Conservation (phyloP, 2,888 invertebrate species). For the Nesidiocoris tenuis region DNA sequence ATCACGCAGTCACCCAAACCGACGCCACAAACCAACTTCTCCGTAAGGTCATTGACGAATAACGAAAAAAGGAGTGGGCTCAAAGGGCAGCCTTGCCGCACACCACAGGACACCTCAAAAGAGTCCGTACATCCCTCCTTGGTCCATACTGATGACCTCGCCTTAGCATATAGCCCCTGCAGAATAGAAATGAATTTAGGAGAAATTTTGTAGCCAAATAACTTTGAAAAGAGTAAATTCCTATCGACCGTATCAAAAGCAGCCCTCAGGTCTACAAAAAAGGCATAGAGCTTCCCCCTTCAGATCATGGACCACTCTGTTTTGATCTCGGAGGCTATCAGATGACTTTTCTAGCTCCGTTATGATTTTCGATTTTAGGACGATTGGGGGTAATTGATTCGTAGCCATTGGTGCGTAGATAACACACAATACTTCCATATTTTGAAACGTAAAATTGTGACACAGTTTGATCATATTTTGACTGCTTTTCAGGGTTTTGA, state of each 20-base stretch:
- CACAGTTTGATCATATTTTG: too few relatives aligned
- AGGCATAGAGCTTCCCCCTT: constrained; percentile 24
- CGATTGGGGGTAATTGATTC: too few relatives aligned
- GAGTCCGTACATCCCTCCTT: background rate
- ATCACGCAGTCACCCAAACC: background rate
- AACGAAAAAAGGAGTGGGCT: constrained; percentile 31
- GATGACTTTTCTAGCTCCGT: too few relatives aligned
- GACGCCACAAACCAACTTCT: background rate
- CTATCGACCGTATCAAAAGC: background rate
- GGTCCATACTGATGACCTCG: background rate
- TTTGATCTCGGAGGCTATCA: too few relatives aligned
- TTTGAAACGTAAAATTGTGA: too few relatives aligned
- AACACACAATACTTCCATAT: too few relatives aligned
- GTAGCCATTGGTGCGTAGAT: too few relatives aligned
- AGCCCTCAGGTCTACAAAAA: constrained; percentile 22
- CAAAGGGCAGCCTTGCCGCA: constrained; percentile 26
- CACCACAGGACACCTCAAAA: background rate
- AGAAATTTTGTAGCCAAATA: background rate
- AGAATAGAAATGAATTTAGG: background rate
- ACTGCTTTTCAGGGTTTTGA: too few relatives aligned
- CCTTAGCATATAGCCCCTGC: background rate
- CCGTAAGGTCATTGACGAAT: constrained; percentile 13
- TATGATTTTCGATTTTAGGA: too few relatives aligned
- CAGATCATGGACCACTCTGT: too few relatives aligned
- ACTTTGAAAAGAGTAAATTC: background rate